phyloP scores from a whole-genome alignment of 2,888 invertebrate genomes.

The Dicranocentrus wangi region DNA sequence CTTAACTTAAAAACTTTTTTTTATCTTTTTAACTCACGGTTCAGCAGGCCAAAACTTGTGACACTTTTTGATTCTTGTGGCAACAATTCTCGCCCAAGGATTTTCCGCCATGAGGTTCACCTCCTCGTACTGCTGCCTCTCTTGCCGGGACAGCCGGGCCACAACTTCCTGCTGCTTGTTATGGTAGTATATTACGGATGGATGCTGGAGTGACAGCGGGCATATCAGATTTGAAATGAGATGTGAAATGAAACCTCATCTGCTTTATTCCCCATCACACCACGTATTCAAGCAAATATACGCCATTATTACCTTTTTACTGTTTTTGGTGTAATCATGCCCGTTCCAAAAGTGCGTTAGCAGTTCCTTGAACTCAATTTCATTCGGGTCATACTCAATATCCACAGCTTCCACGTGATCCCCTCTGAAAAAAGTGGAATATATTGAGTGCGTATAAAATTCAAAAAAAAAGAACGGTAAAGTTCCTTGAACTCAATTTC shows the following conservation, averaged over 20 bases:
- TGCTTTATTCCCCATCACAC: too few relatives aligned
- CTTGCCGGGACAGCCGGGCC: constrained; percentile 30
- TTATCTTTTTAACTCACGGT: background rate
- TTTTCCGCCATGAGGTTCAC: constrained; percentile 46
- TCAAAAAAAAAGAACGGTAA: constrained; percentile 18
- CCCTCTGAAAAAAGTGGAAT: constrained; percentile 6
- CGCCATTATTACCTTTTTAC: constrained; percentile 24
- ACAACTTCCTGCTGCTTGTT: constrained; percentile 45
- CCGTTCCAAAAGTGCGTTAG: constrained; percentile 40
- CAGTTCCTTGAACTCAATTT: constrained; percentile 41
- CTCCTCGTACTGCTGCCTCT: constrained; percentile 42
- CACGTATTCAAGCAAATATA: too few relatives aligned
- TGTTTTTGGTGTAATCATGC: constrained; percentile 36
- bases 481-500: constrained; percentile 40
- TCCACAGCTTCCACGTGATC: constrained; percentile 43
- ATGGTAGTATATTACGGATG: constrained; percentile 35
- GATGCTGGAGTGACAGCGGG: constrained; percentile 8
- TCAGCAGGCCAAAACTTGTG: constrained; percentile 41
- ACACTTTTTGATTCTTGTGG: constrained; percentile 33
- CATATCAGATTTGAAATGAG: too few relatives aligned
- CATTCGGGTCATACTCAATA: constrained; percentile 37
- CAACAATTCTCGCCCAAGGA: constrained; percentile 26
- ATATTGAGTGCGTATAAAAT: constrained; percentile 2
- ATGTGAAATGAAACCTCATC: too few relatives aligned
- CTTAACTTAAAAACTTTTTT: too few relatives aligned